A percentile compares a stretch with the other conserved stretches of the same genome.
phyloP scores from a whole-genome alignment of 2,797 vertebrate genomes.

The Rhinogobio ventralis region DNA sequence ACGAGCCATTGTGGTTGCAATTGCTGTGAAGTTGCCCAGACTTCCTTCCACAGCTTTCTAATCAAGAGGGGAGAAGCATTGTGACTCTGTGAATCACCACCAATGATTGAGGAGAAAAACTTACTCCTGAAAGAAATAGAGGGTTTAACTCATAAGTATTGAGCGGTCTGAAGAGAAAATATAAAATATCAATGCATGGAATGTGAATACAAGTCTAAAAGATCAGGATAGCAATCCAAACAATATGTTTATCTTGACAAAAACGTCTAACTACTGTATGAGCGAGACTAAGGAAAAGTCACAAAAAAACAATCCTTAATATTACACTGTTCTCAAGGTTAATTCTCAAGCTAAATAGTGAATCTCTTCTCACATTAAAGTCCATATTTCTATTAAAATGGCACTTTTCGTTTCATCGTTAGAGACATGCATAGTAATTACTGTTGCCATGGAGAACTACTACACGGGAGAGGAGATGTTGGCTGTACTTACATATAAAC shows the following conservation, averaged over 20 bases:
- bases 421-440: conserved; percentile 53
- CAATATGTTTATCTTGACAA: neutral
- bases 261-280: neutral
- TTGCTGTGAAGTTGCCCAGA: conserved; percentile 42
- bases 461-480: conserved; percentile 55
- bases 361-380: neutral
- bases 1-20: conserved; percentile 52
- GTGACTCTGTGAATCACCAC: conserved; percentile 55
- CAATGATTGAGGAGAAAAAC: conserved; percentile 12
- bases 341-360: conserved; percentile 12
- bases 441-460: conserved; percentile 60
- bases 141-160: neutral
- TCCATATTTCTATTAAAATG: conserved; percentile 16
- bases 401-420: conserved; percentile 53
- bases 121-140: neutral
- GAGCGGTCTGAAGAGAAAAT: neutral
- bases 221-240: neutral
- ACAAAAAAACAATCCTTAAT: neutral
- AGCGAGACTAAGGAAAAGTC: neutral
- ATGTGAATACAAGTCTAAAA: neutral
- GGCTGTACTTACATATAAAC: conserved; percentile 62
- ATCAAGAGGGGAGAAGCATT: conserved; percentile 49
- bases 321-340: neutral
- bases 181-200: neutral
- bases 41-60: conserved; percentile 39